These are phyloP conservation scores for Dicranocentrus wangi DNA, from an alignment of 2,888 invertebrate genomes.

Conservation along the genomic window DNA sequence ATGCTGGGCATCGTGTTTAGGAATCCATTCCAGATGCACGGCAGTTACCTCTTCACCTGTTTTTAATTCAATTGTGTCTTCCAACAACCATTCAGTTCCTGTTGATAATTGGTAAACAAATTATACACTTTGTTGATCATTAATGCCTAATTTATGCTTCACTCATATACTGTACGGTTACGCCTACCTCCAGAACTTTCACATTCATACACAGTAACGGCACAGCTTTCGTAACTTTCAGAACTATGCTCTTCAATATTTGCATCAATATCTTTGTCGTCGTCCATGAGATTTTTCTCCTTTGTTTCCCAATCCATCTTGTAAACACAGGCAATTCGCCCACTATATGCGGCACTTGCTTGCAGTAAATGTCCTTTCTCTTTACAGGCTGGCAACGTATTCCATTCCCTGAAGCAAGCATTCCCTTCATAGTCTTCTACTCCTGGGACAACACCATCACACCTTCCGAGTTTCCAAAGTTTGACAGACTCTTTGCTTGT, in stretches of 20 bases:
- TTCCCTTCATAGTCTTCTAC: conserved; percentile 35
- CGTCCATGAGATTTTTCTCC: conserved; percentile 57
- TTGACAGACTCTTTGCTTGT: conserved; percentile 71
- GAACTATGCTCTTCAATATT: conserved; percentile 17
- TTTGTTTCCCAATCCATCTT: conserved; percentile 83
- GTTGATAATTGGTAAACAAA: conserved; percentile 14
- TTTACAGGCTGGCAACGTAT: conserved; percentile 67
- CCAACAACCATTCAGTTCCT: conserved; percentile 87
- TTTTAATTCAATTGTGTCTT: conserved; percentile 94
- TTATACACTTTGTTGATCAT: too few relatives aligned
- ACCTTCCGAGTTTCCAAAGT: conserved; percentile 70
- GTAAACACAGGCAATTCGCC: conserved; percentile 97
- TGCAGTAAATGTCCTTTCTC: conserved; percentile 79
- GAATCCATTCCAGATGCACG: conserved; percentile 98
- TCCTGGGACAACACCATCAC: conserved; percentile 50
- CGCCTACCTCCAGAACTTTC: conserved; percentile 93
- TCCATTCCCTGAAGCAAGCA: conserved; percentile 70
- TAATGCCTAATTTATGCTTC: too few relatives aligned
- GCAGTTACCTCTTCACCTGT: conserved; percentile 75
- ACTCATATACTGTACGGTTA: too few relatives aligned
- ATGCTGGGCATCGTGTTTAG: conserved; percentile 98
- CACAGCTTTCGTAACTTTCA: conserved; percentile 70
- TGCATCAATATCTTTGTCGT: conserved; percentile 60
- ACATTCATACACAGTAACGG: conserved; percentile 97
- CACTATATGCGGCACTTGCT: conserved; percentile 97